Evolutionary conservation across 2,113 vertebrate genomes (phyloP).

Genomic region (Cyphomyrus plagiostoma): DNA sequence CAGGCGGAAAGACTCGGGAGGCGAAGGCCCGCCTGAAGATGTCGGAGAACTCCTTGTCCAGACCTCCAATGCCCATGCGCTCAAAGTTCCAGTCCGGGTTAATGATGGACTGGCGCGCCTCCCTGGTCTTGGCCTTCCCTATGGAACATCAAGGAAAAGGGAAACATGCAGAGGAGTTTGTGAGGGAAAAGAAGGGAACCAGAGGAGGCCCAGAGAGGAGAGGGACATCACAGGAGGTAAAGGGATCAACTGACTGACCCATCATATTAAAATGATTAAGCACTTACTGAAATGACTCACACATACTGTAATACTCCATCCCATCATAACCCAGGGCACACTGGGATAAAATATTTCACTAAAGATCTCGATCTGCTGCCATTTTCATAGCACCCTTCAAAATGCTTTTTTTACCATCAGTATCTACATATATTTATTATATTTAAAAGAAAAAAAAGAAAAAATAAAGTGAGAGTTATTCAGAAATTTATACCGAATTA

Average conservation of each 20-base stretch:
- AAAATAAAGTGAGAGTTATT: not conserved
- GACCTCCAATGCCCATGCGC: slow-evolving; percentile 94
- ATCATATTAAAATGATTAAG: not conserved
- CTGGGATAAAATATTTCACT: not conserved
- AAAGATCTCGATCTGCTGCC: not conserved
- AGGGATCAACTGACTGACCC: not conserved
- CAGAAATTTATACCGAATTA: not conserved
- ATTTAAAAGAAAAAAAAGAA: not conserved
- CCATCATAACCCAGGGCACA: not conserved
- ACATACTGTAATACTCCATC: not conserved
- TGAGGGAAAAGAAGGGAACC: not conserved
- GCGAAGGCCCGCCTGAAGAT: slow-evolving; percentile 95
- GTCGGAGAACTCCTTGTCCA: slow-evolving; percentile 93
- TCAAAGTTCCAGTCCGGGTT: slow-evolving; percentile 99
- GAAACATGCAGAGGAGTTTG: not conserved
- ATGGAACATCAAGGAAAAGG: not conserved
- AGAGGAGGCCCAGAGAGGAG: not conserved
- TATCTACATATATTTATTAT: not conserved
- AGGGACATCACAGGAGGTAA: not conserved
- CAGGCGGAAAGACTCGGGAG: slow-evolving; percentile 90
- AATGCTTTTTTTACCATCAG: not conserved
- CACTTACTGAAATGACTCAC: not conserved
- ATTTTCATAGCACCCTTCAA: not conserved
- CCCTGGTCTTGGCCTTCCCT: slow-evolving; percentile 90
- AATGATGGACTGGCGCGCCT: slow-evolving; percentile 92